These are phyloP conservation scores for Paralichthys olivaceus DNA, from an alignment of 2,113 vertebrate species.

Conservation along the genomic window DNA sequence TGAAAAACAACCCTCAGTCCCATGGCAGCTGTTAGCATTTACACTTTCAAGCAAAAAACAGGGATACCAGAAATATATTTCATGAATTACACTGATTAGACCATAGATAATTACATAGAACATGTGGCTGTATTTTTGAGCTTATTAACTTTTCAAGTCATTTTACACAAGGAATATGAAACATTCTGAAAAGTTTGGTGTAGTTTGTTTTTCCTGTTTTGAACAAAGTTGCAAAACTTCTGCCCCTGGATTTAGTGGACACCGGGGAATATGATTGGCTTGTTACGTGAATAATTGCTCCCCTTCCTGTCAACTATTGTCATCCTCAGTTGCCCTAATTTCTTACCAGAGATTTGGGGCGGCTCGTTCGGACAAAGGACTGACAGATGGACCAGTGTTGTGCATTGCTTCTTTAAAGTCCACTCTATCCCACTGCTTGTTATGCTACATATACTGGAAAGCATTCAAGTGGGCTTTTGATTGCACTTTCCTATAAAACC, in stretches of 20 bases:
- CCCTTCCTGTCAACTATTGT: not conserved
- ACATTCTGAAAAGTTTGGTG: not conserved
- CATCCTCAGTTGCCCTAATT: not conserved
- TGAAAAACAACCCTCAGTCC: not conserved
- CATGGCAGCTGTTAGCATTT: not conserved
- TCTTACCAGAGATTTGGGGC: not conserved
- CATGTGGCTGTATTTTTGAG: not conserved
- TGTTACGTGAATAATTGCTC: not conserved
- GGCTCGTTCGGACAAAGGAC: constrained; percentile 12
- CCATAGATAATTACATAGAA: no score
- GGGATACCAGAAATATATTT: not conserved
- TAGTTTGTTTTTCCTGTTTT: not conserved
- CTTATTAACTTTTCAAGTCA: not conserved
- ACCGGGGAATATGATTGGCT: not conserved
- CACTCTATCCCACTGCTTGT: constrained; percentile 11
- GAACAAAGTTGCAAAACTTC: not conserved
- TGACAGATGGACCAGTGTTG: constrained; percentile 4
- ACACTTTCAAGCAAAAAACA: not conserved
- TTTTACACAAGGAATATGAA: not conserved
- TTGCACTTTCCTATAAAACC: constrained; percentile 21
- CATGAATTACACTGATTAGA: not conserved
- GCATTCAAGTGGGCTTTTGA: not conserved
- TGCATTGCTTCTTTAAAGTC: not conserved
- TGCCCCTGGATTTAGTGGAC: not conserved
- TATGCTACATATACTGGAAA: not conserved